These are phyloP conservation scores for Psittacus erithacus DNA, from an alignment of 2,113 vertebrate genomes.

Conservation along the genomic window DNA sequence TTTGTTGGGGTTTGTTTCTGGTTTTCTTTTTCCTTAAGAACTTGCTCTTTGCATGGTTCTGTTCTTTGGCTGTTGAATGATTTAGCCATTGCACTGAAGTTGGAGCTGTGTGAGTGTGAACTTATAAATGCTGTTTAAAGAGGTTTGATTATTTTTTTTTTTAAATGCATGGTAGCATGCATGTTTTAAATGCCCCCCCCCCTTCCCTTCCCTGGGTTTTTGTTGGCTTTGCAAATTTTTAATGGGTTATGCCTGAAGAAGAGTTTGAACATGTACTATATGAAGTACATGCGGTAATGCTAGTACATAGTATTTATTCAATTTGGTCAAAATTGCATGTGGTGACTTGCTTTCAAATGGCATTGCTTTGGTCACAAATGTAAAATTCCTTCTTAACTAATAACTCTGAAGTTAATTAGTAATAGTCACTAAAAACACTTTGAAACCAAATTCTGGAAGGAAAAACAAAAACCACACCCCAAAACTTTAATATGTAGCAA, in stretches of 20 bases:
- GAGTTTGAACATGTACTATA: conserved; percentile 37
- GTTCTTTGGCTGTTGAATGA: conserved; percentile 73
- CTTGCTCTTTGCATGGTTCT: conserved; percentile 80
- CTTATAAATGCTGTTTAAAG: conserved; percentile 58
- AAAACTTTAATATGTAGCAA: conserved; percentile 19
- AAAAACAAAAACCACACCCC: background rate
- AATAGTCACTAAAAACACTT: background rate
- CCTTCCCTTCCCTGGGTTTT: background rate
- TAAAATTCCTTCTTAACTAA: conserved; percentile 35
- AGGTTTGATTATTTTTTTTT: conserved; percentile 2
- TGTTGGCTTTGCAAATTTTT: conserved; percentile 72
- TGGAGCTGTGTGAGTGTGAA: conserved; percentile 69
- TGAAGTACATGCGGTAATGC: background rate
- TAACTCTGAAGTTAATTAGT: background rate
- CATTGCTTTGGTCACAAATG: conserved; percentile 26
- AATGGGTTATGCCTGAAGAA: conserved; percentile 10
- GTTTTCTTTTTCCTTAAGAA: conserved; percentile 51
- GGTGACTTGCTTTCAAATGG: conserved; percentile 57
- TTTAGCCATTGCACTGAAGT: conserved; percentile 79
- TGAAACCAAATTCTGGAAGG: background rate
- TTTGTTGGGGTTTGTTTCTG: background rate
- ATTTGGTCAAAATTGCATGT: conserved; percentile 59
- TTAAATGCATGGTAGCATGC: conserved; percentile 73
- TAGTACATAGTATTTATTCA: background rate
- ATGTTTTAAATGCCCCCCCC: conserved; percentile 42